Evolutionary conservation across 2,888 invertebrate species (phyloP).

Genomic region (Pyrrhosoma nymphula): DNA sequence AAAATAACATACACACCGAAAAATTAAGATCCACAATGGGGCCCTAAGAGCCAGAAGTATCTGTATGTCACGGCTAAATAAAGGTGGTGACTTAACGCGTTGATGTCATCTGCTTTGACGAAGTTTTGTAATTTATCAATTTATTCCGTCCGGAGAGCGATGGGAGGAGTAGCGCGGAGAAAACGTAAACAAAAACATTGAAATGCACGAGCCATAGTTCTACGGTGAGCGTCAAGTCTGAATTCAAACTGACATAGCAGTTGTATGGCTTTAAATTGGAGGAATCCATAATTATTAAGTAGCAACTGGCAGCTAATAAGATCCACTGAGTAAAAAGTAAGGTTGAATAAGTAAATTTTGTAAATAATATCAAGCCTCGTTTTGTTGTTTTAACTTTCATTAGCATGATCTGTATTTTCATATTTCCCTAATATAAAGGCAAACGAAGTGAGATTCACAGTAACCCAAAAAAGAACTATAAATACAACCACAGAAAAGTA

Average conservation of each 20-base stretch:
- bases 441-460: too few species aligned
- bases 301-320: too few species aligned
- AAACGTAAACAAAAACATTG: not conserved
- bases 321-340: too few species aligned
- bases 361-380: too few species aligned
- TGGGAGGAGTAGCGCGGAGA: not conserved
- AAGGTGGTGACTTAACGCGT: not conserved
- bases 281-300: too few species aligned
- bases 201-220: not conserved
- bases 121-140: constrained; percentile 22
- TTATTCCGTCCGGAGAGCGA: not conserved
- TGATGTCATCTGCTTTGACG: constrained; percentile 22
- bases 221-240: not conserved
- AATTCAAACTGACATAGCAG: not conserved
- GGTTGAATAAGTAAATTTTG: too few species aligned
- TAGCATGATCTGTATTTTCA: too few species aligned
- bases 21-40: not conserved
- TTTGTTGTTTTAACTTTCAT: too few species aligned
- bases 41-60: not conserved
- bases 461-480: too few species aligned
- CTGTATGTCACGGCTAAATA: constrained; percentile 18
- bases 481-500: too few species aligned
- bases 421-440: too few species aligned
- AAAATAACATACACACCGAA: not conserved
- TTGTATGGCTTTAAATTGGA: too few species aligned